Evolutionary conservation across 2,113 vertebrate genomes (phyloP).

Genomic region (Aspiorhynchus laticeps): DNA sequence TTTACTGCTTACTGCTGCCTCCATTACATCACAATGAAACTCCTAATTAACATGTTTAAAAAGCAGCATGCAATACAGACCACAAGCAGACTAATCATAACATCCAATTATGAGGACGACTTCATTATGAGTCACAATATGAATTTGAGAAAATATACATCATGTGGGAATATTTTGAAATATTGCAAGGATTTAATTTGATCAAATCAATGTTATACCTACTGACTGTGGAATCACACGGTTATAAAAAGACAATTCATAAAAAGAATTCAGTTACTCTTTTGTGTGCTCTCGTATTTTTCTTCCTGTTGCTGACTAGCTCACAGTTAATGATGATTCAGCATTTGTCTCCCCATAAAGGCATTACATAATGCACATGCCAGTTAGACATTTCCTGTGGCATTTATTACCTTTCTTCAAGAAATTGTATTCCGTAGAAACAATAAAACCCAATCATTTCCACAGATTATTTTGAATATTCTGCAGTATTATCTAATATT

Average conservation of each 20-base stretch:
- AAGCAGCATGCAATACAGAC: conserved; percentile 27
- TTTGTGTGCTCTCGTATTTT: background rate
- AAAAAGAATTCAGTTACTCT: background rate
- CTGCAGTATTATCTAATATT: background rate
- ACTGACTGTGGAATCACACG: conserved; percentile 24
- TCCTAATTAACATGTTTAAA: background rate
- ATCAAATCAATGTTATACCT: background rate
- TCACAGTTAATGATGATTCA: background rate
- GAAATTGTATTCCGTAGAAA: background rate
- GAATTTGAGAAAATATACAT: conserved; percentile 38
- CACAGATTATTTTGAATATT: background rate
- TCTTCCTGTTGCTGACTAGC: background rate
- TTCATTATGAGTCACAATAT: conserved; percentile 16
- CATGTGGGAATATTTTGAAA: background rate
- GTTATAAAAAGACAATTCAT: conserved; percentile 1
- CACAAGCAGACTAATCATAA: conserved; percentile 41
- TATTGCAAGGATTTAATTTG: background rate
- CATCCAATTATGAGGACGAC: conserved; percentile 44
- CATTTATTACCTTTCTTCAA: background rate
- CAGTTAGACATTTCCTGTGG: conserved; percentile 10
- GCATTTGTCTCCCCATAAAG: background rate
- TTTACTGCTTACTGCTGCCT: background rate
- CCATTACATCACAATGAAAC: background rate
- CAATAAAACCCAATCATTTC: background rate
- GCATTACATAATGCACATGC: conserved; percentile 31